Base-by-base conservation (phyloP, 37 sponge, comb jelly and placozoan species). In the Diacarnus erythraeanus region DNA sequence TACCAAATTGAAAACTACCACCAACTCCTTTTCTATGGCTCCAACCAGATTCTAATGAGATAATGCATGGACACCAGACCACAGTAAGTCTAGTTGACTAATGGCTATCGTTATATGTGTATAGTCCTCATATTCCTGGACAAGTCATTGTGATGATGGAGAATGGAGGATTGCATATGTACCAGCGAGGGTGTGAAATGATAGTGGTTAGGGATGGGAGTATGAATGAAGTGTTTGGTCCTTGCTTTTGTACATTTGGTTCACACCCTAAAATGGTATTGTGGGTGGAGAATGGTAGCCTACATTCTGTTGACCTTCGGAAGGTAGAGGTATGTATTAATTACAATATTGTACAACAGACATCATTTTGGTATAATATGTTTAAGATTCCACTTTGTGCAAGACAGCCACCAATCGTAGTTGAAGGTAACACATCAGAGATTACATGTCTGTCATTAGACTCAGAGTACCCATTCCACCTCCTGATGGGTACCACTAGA, bases 101-200 rank as follows among this genome's bases (percentile, higher is more conserved):
- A n/a, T n/a, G n/a, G n/a, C n/a, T n/a, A n/a, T n/a, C n/a, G n/a
- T n/a, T n/a, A n/a, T 59, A 59, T 59, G 60, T 59, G 26, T 65
- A 5, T 30, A 88, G 88, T 64, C 88, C 88, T 0, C 82, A 88
- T 60, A 64, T 77, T 37, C 38, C 57, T 59, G 88, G 83, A 34
- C 78, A 82, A 77, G 71, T 66, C 21, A 21, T 82, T 23, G 51
- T 77, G 15, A 37, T 82, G 38, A 77, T 58, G 6, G 78, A 82
- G 42, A 71, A 61, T 56, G 88, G 88, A 29, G 68, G 78, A 5
- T 35, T 88, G 26, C 71, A 64, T 42, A 72, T 74, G 1, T 51
- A 38, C 34, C 37, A 38, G 34, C 63, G 12, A 39, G 31, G 78
- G 3, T 17, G 33, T 65, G 61, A 60, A 17, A 25, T 60, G 30